Conservation (phyloP, 1,140 invertebrate species). For the Parapsyche elsis region DNA sequence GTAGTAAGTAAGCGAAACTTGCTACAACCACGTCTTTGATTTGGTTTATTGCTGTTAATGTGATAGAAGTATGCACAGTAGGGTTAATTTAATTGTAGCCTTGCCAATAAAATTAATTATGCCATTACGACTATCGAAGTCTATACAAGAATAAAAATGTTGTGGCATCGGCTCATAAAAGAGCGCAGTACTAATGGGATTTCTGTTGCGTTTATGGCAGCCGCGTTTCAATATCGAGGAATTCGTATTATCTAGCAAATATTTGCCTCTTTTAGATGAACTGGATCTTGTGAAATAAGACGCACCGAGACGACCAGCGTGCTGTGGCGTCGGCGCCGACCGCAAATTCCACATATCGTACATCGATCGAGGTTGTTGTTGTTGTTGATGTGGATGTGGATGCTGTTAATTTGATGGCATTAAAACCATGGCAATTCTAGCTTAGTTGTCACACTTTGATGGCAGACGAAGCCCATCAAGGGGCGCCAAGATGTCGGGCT, state of each 20-base stretch:
- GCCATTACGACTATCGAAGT: too few relatives aligned
- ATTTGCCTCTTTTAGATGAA: constrained; percentile 15
- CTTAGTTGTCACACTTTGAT: background rate
- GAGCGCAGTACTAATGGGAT: background rate
- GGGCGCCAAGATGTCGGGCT: constrained; percentile 2
- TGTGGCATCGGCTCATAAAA: background rate
- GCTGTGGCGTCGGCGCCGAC: constrained; percentile 9
- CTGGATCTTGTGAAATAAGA: constrained; percentile 29
- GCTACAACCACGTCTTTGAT: too few relatives aligned
- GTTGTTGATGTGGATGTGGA: background rate
- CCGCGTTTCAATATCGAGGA: constrained; percentile 6
- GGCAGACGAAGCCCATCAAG: background rate
- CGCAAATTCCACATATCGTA: constrained; percentile 27
- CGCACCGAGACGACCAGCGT: background rate
- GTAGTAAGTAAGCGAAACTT: too few relatives aligned
- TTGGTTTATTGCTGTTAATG: too few relatives aligned
- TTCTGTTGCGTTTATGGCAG: background rate
- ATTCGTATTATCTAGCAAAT: constrained; percentile 22
- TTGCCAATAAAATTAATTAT: too few relatives aligned
- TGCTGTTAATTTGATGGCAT: constrained; percentile 13
- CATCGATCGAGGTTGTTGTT: constrained; percentile 9
- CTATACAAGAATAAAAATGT: too few relatives aligned
- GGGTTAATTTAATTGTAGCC: too few relatives aligned
- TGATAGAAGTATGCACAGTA: too few relatives aligned
- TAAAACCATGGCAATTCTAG: background rate